phyloP scores from a whole-genome alignment of 1,140 invertebrate species.

The Watersipora subatra region DNA sequence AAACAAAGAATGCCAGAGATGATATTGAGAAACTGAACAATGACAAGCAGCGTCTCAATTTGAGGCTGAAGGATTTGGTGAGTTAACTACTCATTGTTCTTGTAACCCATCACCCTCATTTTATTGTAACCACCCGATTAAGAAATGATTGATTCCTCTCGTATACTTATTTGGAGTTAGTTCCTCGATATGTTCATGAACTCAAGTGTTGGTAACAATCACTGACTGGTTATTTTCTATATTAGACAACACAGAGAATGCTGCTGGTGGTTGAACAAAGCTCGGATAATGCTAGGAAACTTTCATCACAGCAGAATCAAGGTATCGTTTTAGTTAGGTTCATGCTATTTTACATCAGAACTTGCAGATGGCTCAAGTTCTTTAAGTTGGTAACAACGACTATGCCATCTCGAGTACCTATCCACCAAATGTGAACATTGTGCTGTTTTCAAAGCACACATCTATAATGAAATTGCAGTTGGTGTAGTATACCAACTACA shows the following conservation, averaged over 20 bases:
- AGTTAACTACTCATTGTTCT: conserved; percentile 8
- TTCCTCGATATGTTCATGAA: not conserved
- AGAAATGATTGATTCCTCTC: not conserved
- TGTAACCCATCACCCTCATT: too few relatives aligned
- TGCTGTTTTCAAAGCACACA: not conserved
- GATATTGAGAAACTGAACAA: conserved; percentile 33
- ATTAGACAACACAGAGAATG: not conserved
- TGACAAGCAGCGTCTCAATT: conserved; percentile 35
- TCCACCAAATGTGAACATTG: not conserved
- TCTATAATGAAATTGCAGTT: not conserved
- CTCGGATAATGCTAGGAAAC: not conserved
- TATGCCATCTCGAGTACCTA: too few relatives aligned
- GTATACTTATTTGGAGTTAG: not conserved
- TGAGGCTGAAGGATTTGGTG: conserved; percentile 37
- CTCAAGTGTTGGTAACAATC: not conserved
- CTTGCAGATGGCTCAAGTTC: too few relatives aligned
- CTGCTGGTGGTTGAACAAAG: not conserved
- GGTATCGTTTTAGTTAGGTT: not conserved
- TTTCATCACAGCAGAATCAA: not conserved
- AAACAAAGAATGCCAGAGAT: conserved; percentile 41
- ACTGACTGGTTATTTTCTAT: not conserved
- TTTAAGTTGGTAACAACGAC: too few relatives aligned
- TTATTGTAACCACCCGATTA: too few relatives aligned
- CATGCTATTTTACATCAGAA: too few relatives aligned
- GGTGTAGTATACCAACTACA: too few relatives aligned